Base-by-base conservation (phyloP, 53 echinoderm and acorn worm species). In the Echinarachnius parma region DNA sequence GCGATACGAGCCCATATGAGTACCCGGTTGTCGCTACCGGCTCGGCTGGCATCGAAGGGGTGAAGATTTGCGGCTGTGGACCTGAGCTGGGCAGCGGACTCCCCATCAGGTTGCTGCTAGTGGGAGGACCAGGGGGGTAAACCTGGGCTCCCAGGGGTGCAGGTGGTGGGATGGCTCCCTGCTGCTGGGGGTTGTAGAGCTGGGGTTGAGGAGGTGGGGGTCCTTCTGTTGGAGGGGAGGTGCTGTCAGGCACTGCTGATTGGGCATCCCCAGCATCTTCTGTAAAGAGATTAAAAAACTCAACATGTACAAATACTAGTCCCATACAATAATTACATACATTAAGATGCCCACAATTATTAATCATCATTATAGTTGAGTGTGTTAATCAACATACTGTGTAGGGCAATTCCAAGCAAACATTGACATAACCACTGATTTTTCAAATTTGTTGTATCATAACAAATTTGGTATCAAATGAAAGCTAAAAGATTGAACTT, bases 111-210 rank as follows among this genome's bases (percentile, higher is more conserved):
- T 42, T 58, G 32, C 46, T 48, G 27, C 49, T 32, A 25, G 78
- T 42, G 11, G 80, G 57, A 20, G 74, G 78, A n/a, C n/a, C n/a
- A 52, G 86, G 86, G 21, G 82, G 83, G 53, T 80, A 63, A 23
- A 80, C 44, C 39, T 69, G 30, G 23, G 52, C 34, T 3, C 52
- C 53, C 4, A 50, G 52, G 9, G 33, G 34, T 10, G 31, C 22
- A 22, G 60, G 59, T 21, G 30, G 50, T 8, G 53, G 24, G 7
- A 2, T 27, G 52, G n/a, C n/a, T n/a, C n/a, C n/a, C 35, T 60
- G 33, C 53, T 49, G 52, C 20, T 62, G 72, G 45, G 1, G 62
- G 35, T 42, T 36, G 30, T 21, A 53, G 16, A 52, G 79, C 61
- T 2, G 64, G 62, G n/a, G 80, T 30, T 3, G 5, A 5, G 28